Evolutionary conservation across 2,888 invertebrate genomes (phyloP), one percentile per base, ranked within the genome.

Genomic region (Hipparchia sbordonii): DNA sequence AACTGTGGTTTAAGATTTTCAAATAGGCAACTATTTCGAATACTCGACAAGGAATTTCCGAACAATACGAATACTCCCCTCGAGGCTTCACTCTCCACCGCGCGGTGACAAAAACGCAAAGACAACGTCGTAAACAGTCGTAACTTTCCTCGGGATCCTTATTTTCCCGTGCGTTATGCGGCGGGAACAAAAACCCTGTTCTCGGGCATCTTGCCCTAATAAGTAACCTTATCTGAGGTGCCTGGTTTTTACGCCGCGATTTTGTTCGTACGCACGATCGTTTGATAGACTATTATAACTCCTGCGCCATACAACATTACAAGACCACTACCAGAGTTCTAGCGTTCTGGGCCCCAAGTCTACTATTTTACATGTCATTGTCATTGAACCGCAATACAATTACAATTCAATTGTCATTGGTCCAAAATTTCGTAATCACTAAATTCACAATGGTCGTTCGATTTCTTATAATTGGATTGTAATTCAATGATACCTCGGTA

Each of bases 201-300:
- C 82, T 81, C 77, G 82, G 87, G 86, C 84, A 89, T 88, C 87
- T 83, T 80, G 84, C 84, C 87, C 87, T 88, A 88, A 90, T 90
- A 90, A 89, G 88, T 83, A 84, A 84, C 90, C 90, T 85, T 91
- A 91, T 89, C 79, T 81, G 89, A 83, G 77, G 79, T 80, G 78
- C 79, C 86, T 77, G 79, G 85, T 88, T 90, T 90, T 89, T 88
- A 82, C 79, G 60, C 66, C 46, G 66, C 76, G 77, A 74, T 75
- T 77, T 78, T 79, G 73, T 74, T 77, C 82, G 84, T 80, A 81
- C 82, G 77, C 71, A 74, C 72, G 75, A 69, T 70, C 76, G 75
- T 75, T 80, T 79, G 78, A 78, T 81, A 81, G 80, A 78, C 75
- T 77, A 79, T 79, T 79, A 78, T 76, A 76, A 77, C 60, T 56